These are phyloP conservation scores for Sesamia inferens DNA, from an alignment of 2,888 invertebrate species.

Conservation along the genomic window DNA sequence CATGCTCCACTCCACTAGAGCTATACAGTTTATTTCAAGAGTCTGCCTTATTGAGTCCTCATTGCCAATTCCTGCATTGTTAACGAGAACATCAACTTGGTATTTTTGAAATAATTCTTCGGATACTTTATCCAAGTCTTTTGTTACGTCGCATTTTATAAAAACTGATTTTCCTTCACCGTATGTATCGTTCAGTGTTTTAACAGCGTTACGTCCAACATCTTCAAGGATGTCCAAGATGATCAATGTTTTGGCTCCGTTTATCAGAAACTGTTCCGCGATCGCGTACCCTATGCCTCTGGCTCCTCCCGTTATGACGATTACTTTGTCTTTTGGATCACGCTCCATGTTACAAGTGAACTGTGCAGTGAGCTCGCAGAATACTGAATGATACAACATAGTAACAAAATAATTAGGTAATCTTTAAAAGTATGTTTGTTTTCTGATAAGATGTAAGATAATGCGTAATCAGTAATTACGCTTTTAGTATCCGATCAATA, in stretches of 20 bases:
- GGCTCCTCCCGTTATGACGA: slow-evolving; percentile 87
- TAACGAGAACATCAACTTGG: slow-evolving; percentile 80
- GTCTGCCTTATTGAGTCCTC: slow-evolving; percentile 63
- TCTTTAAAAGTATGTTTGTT: background rate
- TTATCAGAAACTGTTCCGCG: slow-evolving; percentile 79
- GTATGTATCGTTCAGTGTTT: slow-evolving; percentile 78
- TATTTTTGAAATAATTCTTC: slow-evolving; percentile 67
- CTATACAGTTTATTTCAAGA: slow-evolving; percentile 74
- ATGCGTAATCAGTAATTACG: no score
- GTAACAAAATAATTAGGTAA: background rate
- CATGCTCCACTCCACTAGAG: slow-evolving; percentile 75
- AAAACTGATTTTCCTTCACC: slow-evolving; percentile 83
- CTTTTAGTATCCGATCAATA: no score
- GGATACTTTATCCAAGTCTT: slow-evolving; percentile 79
- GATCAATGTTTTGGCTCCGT: slow-evolving; percentile 71
- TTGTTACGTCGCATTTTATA: slow-evolving; percentile 85
- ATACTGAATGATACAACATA: background rate
- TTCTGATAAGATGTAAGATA: no score
- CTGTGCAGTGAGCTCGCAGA: background rate
- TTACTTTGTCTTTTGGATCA: slow-evolving; percentile 63
- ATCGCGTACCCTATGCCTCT: slow-evolving; percentile 87
- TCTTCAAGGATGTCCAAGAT: slow-evolving; percentile 67
- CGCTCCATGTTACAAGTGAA: slow-evolving; percentile 52
- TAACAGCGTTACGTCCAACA: slow-evolving; percentile 74
- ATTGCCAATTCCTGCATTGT: slow-evolving; percentile 79